Percentiles rank a stretch among this genome's conserved stretches.
Conservation (phyloP, 2,797 vertebrate genomes). For the Danio aesculapii region DNA sequence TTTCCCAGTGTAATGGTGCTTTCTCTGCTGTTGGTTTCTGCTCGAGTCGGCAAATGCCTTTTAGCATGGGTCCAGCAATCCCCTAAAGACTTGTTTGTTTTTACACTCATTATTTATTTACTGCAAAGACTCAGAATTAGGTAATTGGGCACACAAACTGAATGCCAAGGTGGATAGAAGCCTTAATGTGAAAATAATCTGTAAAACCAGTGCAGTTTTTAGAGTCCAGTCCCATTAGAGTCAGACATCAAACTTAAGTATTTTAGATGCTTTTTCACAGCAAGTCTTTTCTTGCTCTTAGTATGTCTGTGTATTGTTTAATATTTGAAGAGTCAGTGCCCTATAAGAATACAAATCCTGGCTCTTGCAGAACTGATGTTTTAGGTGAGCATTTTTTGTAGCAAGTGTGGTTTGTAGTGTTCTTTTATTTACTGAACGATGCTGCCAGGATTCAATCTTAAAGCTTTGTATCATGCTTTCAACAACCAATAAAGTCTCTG, state of each 20-base stretch:
- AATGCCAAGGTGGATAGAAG: constrained; percentile 32
- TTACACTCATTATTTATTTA: constrained; percentile 50
- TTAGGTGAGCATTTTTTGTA: too few relatives aligned
- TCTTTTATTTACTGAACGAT: too few relatives aligned
- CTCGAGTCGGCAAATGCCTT: constrained; percentile 33
- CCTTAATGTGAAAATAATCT: constrained; percentile 28
- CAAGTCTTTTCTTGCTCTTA: not conserved
- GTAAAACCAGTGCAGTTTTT: not conserved
- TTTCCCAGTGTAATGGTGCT: constrained; percentile 35
- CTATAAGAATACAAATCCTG: not conserved
- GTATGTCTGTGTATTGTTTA: not conserved
- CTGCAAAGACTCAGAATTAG: constrained; percentile 38
- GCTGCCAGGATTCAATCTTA: too few relatives aligned
- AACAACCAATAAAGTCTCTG: too few relatives aligned
- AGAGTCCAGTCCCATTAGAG: not conserved
- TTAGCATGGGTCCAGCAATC: constrained; percentile 27
- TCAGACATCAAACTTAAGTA: not conserved
- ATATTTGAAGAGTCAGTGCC: not conserved
- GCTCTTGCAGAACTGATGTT: too few relatives aligned
- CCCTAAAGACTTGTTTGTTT: constrained; percentile 48
- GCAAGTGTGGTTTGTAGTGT: too few relatives aligned
- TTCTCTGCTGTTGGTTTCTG: constrained; percentile 17
- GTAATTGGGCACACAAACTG: constrained; percentile 38
- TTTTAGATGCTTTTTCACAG: not conserved
- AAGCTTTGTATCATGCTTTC: too few relatives aligned